phyloP scores from a whole-genome alignment of 2,888 invertebrate species.

The Glyphotaelius pellucidus region DNA sequence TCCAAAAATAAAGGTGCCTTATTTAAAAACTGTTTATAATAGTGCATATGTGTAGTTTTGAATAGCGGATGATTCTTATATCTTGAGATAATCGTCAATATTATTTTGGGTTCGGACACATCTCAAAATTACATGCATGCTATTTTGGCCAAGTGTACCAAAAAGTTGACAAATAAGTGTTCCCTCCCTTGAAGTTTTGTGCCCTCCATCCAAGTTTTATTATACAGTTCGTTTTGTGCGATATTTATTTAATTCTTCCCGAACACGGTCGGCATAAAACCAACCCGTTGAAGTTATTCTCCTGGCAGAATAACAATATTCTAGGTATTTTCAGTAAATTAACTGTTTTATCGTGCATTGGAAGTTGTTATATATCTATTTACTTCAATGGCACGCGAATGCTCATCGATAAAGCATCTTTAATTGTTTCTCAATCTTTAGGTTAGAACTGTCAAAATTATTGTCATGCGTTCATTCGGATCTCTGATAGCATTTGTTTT shows the following conservation, averaged over 20 bases:
- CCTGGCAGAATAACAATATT: not conserved
- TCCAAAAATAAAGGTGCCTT: slow-evolving; percentile 53
- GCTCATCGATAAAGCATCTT: not conserved
- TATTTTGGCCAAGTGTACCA: slow-evolving; percentile 26
- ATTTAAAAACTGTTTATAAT: slow-evolving; percentile 17
- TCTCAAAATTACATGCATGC: slow-evolving; percentile 48
- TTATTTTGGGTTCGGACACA: slow-evolving; percentile 47
- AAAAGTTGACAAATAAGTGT: not conserved
- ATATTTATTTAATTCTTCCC: not conserved
- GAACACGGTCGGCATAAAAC: not conserved
- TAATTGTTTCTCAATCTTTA: not conserved
- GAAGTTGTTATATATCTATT: not conserved
- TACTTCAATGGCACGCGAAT: not conserved
- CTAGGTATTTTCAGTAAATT: not conserved
- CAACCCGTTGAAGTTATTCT: not conserved
- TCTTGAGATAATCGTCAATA: slow-evolving; percentile 67
- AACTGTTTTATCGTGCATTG: not conserved
- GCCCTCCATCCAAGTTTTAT: not conserved
- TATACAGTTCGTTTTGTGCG: not conserved
- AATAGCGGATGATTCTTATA: slow-evolving; percentile 64
- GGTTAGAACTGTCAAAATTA: not conserved
- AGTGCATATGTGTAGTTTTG: slow-evolving; percentile 44
- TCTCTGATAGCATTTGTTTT: not conserved
- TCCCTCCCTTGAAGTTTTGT: not conserved
- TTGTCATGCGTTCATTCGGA: not conserved